Percentiles rank a stretch among this genome's conserved stretches.
These are phyloP conservation scores for Drosophila nikananu DNA, from an alignment of 1,140 invertebrate species.

Conservation along the genomic window DNA sequence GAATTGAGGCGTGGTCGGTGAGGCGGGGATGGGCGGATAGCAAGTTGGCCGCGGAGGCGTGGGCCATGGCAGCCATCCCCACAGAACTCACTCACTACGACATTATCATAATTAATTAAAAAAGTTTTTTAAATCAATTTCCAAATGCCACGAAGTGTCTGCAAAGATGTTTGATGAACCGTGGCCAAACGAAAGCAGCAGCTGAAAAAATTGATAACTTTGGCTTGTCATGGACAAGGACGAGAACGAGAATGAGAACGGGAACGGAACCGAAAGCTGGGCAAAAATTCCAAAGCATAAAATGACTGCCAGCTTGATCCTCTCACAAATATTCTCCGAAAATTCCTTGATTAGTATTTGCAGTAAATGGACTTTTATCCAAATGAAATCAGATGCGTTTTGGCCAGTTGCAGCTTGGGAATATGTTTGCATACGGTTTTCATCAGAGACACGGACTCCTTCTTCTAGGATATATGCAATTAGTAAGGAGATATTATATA, in stretches of 20 bases:
- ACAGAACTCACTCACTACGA: conserved; percentile 48
- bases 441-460: background rate
- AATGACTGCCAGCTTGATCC: conserved; percentile 26
- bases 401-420: conserved; percentile 9
- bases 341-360: conserved; percentile 31
- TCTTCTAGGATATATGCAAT: background rate
- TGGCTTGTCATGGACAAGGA: conserved; percentile 50
- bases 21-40: background rate
- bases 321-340: conserved; percentile 22
- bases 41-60: background rate
- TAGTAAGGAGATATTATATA: background rate
- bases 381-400: conserved; percentile 25
- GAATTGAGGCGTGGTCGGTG: conserved; percentile 35
- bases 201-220: conserved; percentile 49
- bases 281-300: conserved; percentile 39
- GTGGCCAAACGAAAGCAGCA: conserved; percentile 46
- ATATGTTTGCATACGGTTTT: conserved; percentile 2
- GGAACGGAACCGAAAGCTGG: conserved; percentile 3
- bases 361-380: background rate
- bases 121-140: conserved; percentile 84
- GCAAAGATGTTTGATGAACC: conserved; percentile 73
- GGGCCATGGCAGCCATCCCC: conserved; percentile 14
- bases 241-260: background rate
- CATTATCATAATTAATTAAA: conserved; percentile 84
- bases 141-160: conserved; percentile 73